phyloP scores from a whole-genome alignment of 2,113 vertebrate genomes.

The Atlantisia rogersi region DNA sequence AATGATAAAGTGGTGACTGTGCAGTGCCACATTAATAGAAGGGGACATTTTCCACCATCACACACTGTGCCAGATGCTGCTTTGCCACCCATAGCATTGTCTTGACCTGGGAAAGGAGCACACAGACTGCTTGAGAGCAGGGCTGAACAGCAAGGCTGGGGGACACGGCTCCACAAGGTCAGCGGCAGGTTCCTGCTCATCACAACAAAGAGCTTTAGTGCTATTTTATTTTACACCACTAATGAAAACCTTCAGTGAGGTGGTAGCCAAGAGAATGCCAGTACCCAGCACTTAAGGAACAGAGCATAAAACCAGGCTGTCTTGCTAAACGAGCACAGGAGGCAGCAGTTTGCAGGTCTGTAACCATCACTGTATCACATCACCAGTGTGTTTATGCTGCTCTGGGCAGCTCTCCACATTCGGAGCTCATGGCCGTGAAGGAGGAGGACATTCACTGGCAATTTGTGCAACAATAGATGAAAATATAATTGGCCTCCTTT shows the following conservation, averaged over 20 bases:
- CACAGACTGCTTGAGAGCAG: fast-evolving
- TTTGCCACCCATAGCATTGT: background rate
- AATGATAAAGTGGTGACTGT: background rate
- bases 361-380: background rate
- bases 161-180: background rate
- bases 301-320: background rate
- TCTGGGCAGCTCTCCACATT: background rate
- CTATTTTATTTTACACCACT: background rate
- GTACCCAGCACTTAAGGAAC: background rate
- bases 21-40: background rate
- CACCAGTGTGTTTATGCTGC: background rate
- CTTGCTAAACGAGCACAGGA: background rate
- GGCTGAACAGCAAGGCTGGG: background rate
- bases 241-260: background rate
- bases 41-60: background rate
- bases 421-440: fast-evolving
- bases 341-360: background rate
- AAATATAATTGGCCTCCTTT: background rate
- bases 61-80: background rate
- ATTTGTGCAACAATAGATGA: background rate
- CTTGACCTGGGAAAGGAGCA: background rate
- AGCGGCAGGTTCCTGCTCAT: background rate
- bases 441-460: background rate
- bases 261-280: background rate
- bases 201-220: background rate